Evolutionary conservation across 2,113 vertebrate genomes (phyloP).

Genomic region (Limanda limanda): DNA sequence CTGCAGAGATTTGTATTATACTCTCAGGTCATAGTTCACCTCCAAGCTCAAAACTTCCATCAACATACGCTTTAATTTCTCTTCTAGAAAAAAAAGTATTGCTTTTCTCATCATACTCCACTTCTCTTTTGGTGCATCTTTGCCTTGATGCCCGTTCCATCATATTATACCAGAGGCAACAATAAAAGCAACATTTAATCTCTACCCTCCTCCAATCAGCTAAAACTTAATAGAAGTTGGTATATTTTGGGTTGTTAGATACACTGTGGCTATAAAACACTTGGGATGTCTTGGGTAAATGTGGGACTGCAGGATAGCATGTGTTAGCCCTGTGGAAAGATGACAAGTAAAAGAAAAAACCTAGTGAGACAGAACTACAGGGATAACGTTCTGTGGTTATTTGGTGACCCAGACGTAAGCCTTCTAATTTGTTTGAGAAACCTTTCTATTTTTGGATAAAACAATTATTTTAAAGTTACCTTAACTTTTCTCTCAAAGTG

Average conservation of each 20-base stretch:
- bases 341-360: background rate
- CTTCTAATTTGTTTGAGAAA: background rate
- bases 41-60: too few relatives aligned
- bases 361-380: background rate
- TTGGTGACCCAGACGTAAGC: background rate
- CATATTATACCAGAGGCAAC: background rate
- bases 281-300: background rate
- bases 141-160: background rate
- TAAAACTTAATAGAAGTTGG: background rate
- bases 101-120: too few relatives aligned
- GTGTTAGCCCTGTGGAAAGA: background rate
- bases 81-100: too few relatives aligned
- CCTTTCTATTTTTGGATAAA: background rate
- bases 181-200: background rate
- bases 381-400: background rate
- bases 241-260: background rate
- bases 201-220: conserved; percentile 1
- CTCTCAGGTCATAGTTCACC: too few relatives aligned
- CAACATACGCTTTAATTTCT: too few relatives aligned
- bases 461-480: too few relatives aligned
- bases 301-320: background rate
- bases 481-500: background rate
- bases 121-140: conserved; percentile 3
- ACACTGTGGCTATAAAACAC: background rate
- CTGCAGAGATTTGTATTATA: too few relatives aligned